Base-by-base conservation (phyloP, 2,888 invertebrate species). In the Pemphredon lugubris region DNA sequence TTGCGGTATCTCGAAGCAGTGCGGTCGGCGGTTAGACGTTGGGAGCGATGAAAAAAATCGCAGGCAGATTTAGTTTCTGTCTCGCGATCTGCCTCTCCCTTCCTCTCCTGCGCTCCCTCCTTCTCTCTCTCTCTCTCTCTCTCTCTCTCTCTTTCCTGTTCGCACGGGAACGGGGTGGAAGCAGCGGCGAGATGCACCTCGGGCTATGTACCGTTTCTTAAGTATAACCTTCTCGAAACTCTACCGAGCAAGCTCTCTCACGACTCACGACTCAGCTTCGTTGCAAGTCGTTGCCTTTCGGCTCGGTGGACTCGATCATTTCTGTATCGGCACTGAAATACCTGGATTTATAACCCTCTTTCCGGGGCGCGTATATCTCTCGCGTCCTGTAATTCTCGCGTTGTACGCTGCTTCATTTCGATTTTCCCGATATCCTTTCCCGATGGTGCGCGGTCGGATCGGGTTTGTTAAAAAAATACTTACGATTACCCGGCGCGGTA, bases 21-120 rank as follows among this genome's bases (percentile, higher is more conserved):
- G 81, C 70, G 81, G 74, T 79, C 45, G 57, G 77, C 63, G 83
- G 79, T 81, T 68, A 59, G 42, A 50, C 20, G 39, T 53, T 21
- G 61, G 26, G 64, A 18, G 59, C 63, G 54, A 61, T 42, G 51
- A 58, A 68, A 77, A n/a, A 58, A 75, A 65, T 55, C 50, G 48
- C 67, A 70, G 58, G 48, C 67, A 70, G 75, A 83, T 82, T 81
- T 64, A 66, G 81, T 82, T 82, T 81, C 83, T 65, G 66, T 63
- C 69, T 59, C 39, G 48, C 55, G 57, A 45, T 18, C 34, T n/a
- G 39, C 9, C 42, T 34, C 16, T 53, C 14, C n/a, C 48, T 51
- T 23, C 30, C 9, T 44, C 37, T 47, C 40, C 34, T 47, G 0
- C 32, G 11, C 30, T 16, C 9, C 16, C 37, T 9, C 32, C 42